These are phyloP conservation scores for Sus scrofa DNA, from an alignment of 2,113 vertebrate species.

Conservation along the genomic window T2T-Sscrofa CM000820.6:91877001-91877500, in stretches of 20 bases:
- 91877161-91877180: not conserved
- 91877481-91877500: conserved; percentile 88
- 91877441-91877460: conserved; percentile 82
- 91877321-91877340: not conserved
- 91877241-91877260: not conserved
- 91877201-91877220: conserved; percentile 51
- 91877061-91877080: not conserved
- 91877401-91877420: conserved; percentile 75
- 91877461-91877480: conserved; percentile 89
- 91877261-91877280: conserved; percentile 51
- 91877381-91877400: conserved; percentile 78
- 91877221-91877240: not conserved
- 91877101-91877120: not conserved
- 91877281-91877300: conserved; percentile 37
- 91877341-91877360: conserved; percentile 24
- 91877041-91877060: not conserved
- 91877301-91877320: not conserved
- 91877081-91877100: not conserved
- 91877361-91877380: conserved; percentile 66
- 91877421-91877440: conserved; percentile 64
- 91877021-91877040: not conserved
- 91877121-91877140: conserved; percentile 1
- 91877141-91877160: not conserved
- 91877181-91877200: conserved; percentile 60
- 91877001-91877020: conserved; percentile 37